Evolutionary conservation across 2,113 vertebrate species (phyloP), one percentile per base, ranked within the genome.

Genomic region (Rafetus swinhoei): DNA sequence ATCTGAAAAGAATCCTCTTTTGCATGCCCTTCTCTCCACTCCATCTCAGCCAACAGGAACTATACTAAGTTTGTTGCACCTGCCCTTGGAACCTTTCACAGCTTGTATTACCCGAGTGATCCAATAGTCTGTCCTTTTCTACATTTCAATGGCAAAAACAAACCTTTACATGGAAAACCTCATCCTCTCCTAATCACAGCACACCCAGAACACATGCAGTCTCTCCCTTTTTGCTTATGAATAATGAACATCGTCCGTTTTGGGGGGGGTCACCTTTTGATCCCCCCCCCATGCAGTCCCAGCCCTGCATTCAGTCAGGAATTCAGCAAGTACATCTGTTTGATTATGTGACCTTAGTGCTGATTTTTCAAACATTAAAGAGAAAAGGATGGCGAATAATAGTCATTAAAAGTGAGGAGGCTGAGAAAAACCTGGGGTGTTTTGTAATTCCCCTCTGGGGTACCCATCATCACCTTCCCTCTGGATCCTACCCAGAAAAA

Each of bases 401-500:
- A 87, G 86, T 69, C 3, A 59, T 91, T 92, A 93, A 79, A 55
- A 84, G 19, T 86, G 6, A 13, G 27, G 84, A 93, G 74, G 89
- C 87, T 81, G 12, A 57, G 60, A 97, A 95, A 92, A 96, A 85
- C 79, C 52, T 85, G 80, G 35, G 35, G 52, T 76, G 60, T 82
- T 32, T 90, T 55, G 81, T 62, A 90, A 93, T 89, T 94, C 1
- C 62, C 92, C 86, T 93, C 60, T 60, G 81, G 13, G 90, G 87
- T 95, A 94, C 87, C 86, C 2, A 1, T 87, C 90, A 86, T 29
- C 85, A 92, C 91, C 93, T 95, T 92, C 53, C 82, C n/a, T 92
- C 74, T 90, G 56, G 39, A 56, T 81, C 53, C 60, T 88, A 60
- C 89, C 54, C n/a, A 79, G 35, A 39, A 77, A 45, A 62, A 62